Conservation (phyloP, 2,113 vertebrate species). For the Cygnus buccinator region DNA sequence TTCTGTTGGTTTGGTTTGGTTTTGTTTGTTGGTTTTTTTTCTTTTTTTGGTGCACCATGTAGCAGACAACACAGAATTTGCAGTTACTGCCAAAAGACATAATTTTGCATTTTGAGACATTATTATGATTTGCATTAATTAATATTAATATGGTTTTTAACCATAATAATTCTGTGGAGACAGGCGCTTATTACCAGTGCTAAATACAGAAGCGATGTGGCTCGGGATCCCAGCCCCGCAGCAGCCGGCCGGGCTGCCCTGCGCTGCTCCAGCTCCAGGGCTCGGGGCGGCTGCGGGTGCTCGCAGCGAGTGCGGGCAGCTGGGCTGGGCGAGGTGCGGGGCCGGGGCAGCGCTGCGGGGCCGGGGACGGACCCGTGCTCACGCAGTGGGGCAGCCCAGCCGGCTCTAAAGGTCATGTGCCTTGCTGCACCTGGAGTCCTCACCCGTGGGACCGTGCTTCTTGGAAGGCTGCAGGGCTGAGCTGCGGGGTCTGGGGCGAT, state of each 20-base stretch:
- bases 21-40: neutral
- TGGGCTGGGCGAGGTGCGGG: neutral
- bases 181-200: neutral
- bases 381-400: accelerated
- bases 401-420: too few species aligned
- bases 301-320: accelerated
- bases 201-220: neutral
- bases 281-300: accelerated
- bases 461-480: accelerated
- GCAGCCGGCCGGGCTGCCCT: accelerated
- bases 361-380: neutral
- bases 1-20: neutral
- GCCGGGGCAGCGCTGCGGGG: neutral
- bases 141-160: neutral
- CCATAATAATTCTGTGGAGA: neutral
- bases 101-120: neutral
- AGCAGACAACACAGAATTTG: neutral
- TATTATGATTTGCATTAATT: conserved; percentile 28
- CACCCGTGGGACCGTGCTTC: accelerated
- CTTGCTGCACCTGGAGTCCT: neutral
- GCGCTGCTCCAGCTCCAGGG: accelerated
- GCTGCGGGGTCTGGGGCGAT: neutral
- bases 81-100: conserved; percentile 11
- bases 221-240: accelerated
- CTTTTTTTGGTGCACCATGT: neutral